phyloP scores from a whole-genome alignment of 53 echinoderm and acorn worm genomes.

The Paelopatides confundens region DNA sequence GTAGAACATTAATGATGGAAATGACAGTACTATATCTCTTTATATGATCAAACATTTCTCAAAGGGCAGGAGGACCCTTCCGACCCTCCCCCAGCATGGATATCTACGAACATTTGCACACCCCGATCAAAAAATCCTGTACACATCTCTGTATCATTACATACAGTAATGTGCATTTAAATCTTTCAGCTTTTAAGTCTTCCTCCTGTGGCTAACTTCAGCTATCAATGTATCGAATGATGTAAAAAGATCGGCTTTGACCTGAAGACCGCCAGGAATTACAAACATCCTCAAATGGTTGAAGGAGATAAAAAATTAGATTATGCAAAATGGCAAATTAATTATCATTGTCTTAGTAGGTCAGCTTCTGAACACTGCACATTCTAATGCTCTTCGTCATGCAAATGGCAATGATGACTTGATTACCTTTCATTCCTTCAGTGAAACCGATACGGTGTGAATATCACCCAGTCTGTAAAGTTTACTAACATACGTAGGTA shows the following conservation, averaged over 20 bases:
- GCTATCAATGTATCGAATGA: background rate
- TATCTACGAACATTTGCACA: too few species aligned
- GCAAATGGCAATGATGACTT: background rate
- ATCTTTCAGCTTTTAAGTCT: background rate
- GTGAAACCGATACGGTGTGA: background rate
- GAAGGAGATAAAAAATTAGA: background rate
- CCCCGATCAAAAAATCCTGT: too few species aligned
- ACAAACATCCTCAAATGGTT: constrained; percentile 13
- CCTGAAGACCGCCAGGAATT: constrained; percentile 20
- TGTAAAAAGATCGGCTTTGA: constrained; percentile 22
- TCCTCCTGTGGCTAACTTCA: constrained; percentile 14
- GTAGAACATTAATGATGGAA: too few species aligned
- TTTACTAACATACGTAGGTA: too few species aligned
- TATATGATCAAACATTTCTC: too few species aligned
- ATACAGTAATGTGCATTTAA: too few species aligned
- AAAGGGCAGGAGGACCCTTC: too few species aligned
- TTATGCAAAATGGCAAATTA: constrained; percentile 38
- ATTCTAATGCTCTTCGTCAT: background rate
- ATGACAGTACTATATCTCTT: too few species aligned
- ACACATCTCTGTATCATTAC: too few species aligned
- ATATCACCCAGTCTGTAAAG: too few species aligned
- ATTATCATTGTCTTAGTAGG: constrained; percentile 24
- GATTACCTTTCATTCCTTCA: background rate
- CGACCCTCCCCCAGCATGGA: too few species aligned
- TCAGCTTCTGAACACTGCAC: background rate